Conservation (phyloP, 2,797 vertebrate species). For the Amniataba percoides region DNA sequence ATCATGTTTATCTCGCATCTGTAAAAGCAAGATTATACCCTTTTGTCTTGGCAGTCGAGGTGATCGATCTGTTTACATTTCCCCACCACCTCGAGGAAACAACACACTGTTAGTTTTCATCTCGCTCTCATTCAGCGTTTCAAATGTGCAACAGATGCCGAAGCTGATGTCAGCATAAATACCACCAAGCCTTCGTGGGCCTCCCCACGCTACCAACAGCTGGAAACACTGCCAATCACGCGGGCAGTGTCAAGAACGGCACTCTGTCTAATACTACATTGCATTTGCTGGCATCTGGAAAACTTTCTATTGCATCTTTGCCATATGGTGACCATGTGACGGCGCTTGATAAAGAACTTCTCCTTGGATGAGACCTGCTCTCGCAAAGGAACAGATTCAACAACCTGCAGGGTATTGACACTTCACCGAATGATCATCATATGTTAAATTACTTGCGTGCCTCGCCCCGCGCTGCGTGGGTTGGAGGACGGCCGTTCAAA, state of each 20-base stretch:
- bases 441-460: constrained; percentile 54
- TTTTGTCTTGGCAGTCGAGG: too few relatives aligned
- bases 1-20: not conserved
- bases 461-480: constrained; percentile 56
- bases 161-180: constrained; percentile 58
- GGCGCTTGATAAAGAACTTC: constrained; percentile 30
- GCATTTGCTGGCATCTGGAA: constrained; percentile 57
- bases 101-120: constrained; percentile 37
- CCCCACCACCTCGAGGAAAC: constrained; percentile 22
- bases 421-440: constrained; percentile 59
- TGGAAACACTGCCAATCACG: constrained; percentile 69
- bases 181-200: constrained; percentile 20
- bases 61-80: constrained; percentile 4
- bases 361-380: constrained; percentile 34
- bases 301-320: constrained; percentile 44
- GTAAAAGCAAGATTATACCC: not conserved
- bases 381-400: constrained; percentile 36
- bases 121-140: constrained; percentile 36
- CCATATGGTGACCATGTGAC: constrained; percentile 47
- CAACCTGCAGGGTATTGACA: constrained; percentile 53
- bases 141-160: constrained; percentile 61
- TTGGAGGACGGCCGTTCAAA: constrained; percentile 47
- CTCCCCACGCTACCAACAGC: constrained; percentile 57
- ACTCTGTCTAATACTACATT: constrained; percentile 21
- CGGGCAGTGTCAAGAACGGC: constrained; percentile 51